Evolutionary conservation across 2,888 invertebrate species (phyloP).

Genomic region (Ceratothoa steindachneri): DNA sequence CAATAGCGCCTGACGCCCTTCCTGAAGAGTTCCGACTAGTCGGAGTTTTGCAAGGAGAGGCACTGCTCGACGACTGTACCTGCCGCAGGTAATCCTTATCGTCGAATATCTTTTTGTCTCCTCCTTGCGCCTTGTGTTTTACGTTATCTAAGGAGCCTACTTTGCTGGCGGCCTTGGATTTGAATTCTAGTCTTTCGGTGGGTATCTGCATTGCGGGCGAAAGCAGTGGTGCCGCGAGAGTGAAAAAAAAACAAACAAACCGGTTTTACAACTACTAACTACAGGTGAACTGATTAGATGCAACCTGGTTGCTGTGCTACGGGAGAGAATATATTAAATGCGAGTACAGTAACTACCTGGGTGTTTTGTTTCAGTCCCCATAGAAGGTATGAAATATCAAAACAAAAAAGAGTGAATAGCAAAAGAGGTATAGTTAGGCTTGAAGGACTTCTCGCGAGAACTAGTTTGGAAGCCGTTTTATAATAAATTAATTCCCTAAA

Average conservation of each 20-base stretch:
- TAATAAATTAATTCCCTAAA: too few species aligned
- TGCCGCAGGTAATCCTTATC: constrained; percentile 87
- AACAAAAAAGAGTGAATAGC: background rate
- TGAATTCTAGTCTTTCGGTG: constrained; percentile 82
- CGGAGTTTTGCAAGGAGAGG: constrained; percentile 40
- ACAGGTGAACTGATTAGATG: background rate
- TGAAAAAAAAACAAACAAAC: background rate
- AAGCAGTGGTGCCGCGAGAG: constrained; percentile 16
- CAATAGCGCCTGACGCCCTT: constrained; percentile 3
- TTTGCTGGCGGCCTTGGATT: constrained; percentile 79
- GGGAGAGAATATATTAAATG: background rate
- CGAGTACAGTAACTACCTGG: background rate
- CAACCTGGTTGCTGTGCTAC: background rate
- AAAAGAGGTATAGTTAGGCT: too few species aligned
- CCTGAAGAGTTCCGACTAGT: constrained; percentile 22
- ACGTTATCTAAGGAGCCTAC: constrained; percentile 88
- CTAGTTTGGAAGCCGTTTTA: too few species aligned
- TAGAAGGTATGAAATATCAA: background rate
- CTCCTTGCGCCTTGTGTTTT: constrained; percentile 82
- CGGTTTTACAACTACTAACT: background rate
- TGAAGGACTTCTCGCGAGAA: too few species aligned
- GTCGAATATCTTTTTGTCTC: constrained; percentile 88
- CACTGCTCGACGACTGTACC: constrained; percentile 50
- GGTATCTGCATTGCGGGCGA: constrained; percentile 57
- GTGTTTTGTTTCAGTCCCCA: background rate